phyloP scores from a whole-genome alignment of 2,113 vertebrate species.

The Nothocercus nigrocapillus region DNA sequence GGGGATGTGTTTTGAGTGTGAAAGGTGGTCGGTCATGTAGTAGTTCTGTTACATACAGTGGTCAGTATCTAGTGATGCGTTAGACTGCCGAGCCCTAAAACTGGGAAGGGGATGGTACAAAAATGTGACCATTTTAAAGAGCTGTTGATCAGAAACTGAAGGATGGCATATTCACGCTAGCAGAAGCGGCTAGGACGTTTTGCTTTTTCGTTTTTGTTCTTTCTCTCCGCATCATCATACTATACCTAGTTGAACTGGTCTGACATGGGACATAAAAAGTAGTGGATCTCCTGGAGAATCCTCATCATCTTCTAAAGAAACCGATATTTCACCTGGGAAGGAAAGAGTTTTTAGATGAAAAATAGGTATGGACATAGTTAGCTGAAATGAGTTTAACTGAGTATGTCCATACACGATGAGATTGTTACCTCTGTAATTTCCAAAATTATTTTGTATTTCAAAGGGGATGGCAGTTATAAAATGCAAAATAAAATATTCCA shows the following conservation, averaged over 20 bases:
- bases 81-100: background rate
- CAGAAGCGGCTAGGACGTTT: background rate
- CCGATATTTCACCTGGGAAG: constrained; percentile 68
- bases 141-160: background rate
- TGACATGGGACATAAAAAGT: constrained; percentile 70
- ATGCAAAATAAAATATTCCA: background rate
- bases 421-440: background rate
- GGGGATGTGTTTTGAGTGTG: background rate
- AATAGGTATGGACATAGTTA: constrained; percentile 32
- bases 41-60: background rate
- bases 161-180: background rate
- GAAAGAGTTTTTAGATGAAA: constrained; percentile 58
- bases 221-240: constrained; percentile 16
- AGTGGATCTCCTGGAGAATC: constrained; percentile 69
- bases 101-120: background rate
- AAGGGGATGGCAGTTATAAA: background rate
- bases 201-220: background rate
- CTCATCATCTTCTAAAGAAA: constrained; percentile 75
- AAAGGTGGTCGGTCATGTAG: background rate
- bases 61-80: background rate
- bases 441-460: background rate
- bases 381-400: background rate
- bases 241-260: constrained; percentile 74
- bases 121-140: background rate
- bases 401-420: background rate